Conservation (phyloP, 2,888 invertebrate species). For the Lasioglossum vierecki region DNA sequence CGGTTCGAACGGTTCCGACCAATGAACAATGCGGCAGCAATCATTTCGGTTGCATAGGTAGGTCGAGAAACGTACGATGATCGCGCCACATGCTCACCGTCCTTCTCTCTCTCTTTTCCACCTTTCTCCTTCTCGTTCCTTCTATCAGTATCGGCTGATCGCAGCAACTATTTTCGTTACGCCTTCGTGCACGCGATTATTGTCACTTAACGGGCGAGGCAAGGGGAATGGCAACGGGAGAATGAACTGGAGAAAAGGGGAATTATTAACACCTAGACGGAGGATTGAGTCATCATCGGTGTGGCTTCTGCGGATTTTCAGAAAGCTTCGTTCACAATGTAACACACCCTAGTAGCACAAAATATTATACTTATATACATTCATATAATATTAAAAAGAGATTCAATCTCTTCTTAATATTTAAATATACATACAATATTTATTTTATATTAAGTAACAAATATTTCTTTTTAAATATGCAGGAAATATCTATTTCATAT, state of each 20-base stretch:
- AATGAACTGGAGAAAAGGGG: not conserved
- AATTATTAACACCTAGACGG: slow-evolving; percentile 3
- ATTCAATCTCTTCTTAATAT: too few species aligned
- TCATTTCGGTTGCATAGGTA: not conserved
- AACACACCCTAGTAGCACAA: not conserved
- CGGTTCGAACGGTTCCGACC: not conserved
- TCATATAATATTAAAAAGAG: too few species aligned
- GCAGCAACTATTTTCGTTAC: slow-evolving; percentile 47
- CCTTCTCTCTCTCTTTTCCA: not conserved
- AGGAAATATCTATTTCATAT: too few species aligned
- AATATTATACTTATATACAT: too few species aligned
- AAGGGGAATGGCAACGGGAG: not conserved
- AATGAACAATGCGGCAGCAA: not conserved
- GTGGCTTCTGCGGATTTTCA: not conserved
- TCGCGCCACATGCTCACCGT: not conserved
- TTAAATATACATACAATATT: too few species aligned
- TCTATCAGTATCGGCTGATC: slow-evolving; percentile 28
- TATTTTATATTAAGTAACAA: too few species aligned
- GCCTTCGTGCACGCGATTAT: slow-evolving; percentile 32
- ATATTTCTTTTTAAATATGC: too few species aligned
- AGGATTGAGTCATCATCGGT: not conserved
- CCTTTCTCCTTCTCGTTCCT: not conserved
- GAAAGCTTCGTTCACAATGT: not conserved
- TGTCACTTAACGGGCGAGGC: slow-evolving; percentile 15
- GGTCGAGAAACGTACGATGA: not conserved